Conservation (phyloP, 1,140 invertebrate species). For the Cydia splendana region DNA sequence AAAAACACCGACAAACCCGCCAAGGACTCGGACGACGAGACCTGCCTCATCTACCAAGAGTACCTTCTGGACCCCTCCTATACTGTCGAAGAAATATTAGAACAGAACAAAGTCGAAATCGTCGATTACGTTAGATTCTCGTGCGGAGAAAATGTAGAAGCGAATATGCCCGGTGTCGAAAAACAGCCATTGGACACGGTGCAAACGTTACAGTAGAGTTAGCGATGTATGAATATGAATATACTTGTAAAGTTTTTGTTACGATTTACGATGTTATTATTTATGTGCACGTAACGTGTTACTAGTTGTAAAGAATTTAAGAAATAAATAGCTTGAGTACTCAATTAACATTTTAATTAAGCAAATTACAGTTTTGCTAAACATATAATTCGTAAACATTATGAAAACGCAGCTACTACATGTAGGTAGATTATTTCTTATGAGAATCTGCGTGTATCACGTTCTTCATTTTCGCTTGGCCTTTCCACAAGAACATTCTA, state of each 20-base stretch:
- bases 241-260: conserved; percentile 28
- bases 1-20: conserved; percentile 82
- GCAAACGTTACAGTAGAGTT: conserved; percentile 82
- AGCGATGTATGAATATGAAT: conserved; percentile 33
- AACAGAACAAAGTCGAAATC: conserved; percentile 84
- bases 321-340: conserved; percentile 49
- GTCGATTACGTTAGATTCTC: conserved; percentile 93
- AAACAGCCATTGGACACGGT: conserved; percentile 81
- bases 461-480: conserved; percentile 59
- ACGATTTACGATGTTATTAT: conserved; percentile 15
- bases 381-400: conserved; percentile 32
- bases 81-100: conserved; percentile 87
- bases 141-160: conserved; percentile 84
- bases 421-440: conserved; percentile 38
- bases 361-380: conserved; percentile 35
- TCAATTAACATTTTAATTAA: conserved; percentile 40
- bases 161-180: conserved; percentile 65
- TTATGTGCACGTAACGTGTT: conserved; percentile 10
- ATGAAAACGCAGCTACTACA: neutral
- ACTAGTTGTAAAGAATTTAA: conserved; percentile 51
- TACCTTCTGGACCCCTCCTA: conserved; percentile 89
- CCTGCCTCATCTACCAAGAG: conserved; percentile 90
- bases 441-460: conserved; percentile 48
- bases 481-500: conserved; percentile 84
- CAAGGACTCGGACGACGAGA: conserved; percentile 85